A percentile compares a stretch with the other conserved stretches of the same genome.
These are phyloP conservation scores for Aegithalos caudatus DNA, from an alignment of 2,113 vertebrate species.

Conservation along the genomic window DNA sequence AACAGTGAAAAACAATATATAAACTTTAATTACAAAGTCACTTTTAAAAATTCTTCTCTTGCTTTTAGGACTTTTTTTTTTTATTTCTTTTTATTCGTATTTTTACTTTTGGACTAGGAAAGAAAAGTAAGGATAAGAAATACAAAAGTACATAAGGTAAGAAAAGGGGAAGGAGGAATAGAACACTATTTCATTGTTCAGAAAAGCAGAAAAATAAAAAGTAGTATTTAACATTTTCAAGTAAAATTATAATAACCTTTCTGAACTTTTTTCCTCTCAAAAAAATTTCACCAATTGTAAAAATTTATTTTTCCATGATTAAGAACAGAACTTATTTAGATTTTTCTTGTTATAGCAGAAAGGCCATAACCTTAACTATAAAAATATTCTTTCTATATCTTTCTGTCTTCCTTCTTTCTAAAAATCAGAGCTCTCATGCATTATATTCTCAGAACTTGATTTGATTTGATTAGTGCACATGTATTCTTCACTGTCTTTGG, in stretches of 20 bases:
- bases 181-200: neutral
- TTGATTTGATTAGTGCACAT: neutral
- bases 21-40: neutral
- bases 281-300: neutral
- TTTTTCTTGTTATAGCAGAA: neutral
- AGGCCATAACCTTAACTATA: neutral
- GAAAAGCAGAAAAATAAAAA: neutral
- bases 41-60: neutral
- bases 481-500: neutral
- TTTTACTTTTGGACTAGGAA: neutral
- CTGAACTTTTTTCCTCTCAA: neutral
- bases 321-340: neutral
- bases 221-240: neutral
- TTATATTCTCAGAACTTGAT: neutral
- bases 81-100: neutral
- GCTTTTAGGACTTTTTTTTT: neutral
- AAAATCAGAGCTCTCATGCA: neutral
- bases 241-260: neutral
- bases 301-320: neutral
- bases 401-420: neutral
- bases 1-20: neutral
- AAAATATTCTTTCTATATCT: neutral
- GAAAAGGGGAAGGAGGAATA: neutral
- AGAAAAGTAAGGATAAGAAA: neutral
- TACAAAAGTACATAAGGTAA: neutral